These are phyloP conservation scores for Plebejus argus DNA, from an alignment of 2,888 invertebrate genomes.

Conservation along the genomic window DNA sequence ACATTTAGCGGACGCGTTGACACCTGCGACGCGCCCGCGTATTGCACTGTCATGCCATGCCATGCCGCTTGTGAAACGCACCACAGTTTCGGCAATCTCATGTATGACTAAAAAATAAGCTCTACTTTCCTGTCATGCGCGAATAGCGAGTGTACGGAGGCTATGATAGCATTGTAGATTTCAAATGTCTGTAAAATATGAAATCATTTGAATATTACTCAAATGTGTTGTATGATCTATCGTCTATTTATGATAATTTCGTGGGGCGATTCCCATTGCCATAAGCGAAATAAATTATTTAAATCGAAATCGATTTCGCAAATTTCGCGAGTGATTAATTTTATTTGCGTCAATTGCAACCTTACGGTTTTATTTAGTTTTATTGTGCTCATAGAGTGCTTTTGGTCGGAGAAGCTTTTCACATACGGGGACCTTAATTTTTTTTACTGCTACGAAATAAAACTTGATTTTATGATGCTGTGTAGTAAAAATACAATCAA, in stretches of 20 bases:
- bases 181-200: too few species aligned
- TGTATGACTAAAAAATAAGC: not conserved
- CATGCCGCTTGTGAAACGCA: slow-evolving; percentile 33
- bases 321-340: not conserved
- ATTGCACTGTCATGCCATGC: slow-evolving; percentile 51
- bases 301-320: not conserved
- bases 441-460: slow-evolving; percentile 29
- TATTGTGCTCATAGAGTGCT: slow-evolving; percentile 7
- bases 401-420: not conserved
- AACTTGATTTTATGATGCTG: slow-evolving; percentile 17
- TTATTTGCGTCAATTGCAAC: not conserved
- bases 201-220: too few species aligned
- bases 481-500: slow-evolving; percentile 29
- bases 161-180: not conserved
- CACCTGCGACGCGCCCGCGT: slow-evolving; percentile 49
- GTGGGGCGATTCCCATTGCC: not conserved
- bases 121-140: not conserved
- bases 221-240: not conserved
- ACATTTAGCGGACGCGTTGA: slow-evolving; percentile 61
- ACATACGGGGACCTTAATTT: slow-evolving; percentile 7
- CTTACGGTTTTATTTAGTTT: slow-evolving; percentile 1
- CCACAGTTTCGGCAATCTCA: slow-evolving; percentile 19
- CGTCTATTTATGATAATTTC: not conserved
- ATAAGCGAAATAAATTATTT: not conserved
- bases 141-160: not conserved